These are phyloP conservation scores for Australoheros scitulus DNA, from an alignment of 2,113 vertebrate genomes.

Conservation along the genomic window DNA sequence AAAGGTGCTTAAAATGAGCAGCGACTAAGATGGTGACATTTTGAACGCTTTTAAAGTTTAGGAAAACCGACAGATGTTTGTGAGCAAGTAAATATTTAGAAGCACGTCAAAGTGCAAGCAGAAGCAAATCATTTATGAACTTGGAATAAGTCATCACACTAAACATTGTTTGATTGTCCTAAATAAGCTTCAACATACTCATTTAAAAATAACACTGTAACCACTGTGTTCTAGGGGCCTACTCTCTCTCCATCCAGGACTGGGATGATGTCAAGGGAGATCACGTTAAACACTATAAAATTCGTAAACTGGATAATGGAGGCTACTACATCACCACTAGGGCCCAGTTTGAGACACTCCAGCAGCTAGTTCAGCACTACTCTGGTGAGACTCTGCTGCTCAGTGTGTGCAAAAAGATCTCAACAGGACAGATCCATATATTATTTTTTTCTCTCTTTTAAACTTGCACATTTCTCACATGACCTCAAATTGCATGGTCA, in stretches of 20 bases:
- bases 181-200: background rate
- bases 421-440: background rate
- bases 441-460: background rate
- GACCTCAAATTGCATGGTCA: background rate
- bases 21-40: background rate
- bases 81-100: background rate
- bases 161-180: background rate
- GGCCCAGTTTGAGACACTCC: slow-evolving; percentile 97
- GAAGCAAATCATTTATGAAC: slow-evolving; percentile 7
- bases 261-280: slow-evolving; percentile 99
- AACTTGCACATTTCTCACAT: background rate
- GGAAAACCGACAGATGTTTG: background rate
- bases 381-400: slow-evolving; percentile 83
- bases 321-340: slow-evolving; percentile 99
- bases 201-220: slow-evolving; percentile 4
- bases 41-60: slow-evolving; percentile 14
- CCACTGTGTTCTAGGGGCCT: slow-evolving; percentile 86
- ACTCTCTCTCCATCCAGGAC: slow-evolving; percentile 97
- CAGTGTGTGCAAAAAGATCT: background rate
- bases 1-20: slow-evolving; percentile 85
- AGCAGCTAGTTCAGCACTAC: slow-evolving; percentile 98
- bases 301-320: slow-evolving; percentile 96
- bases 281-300: slow-evolving; percentile 99
- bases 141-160: background rate
- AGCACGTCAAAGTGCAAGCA: background rate